Conservation (phyloP, 2,888 invertebrate species). For the Notocelia uddmanniana region DNA sequence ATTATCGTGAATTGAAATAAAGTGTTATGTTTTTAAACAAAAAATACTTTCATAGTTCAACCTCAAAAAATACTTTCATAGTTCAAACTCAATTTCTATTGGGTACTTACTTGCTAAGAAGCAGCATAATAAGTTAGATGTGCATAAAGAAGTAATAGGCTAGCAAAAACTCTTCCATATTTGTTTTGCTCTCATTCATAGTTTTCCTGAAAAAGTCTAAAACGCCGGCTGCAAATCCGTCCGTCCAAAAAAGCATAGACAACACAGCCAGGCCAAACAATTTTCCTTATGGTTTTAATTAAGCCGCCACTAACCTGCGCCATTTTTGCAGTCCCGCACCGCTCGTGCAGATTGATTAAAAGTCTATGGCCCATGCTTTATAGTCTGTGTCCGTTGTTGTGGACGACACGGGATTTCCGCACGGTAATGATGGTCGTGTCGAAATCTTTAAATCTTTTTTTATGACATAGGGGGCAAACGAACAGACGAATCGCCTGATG, state of each 20-base stretch:
- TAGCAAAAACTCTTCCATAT: neutral
- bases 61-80: too few species aligned
- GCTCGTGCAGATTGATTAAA: conserved; percentile 86
- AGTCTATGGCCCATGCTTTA: conserved; percentile 86
- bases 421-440: too few species aligned
- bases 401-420: conserved; percentile 47
- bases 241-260: conserved; percentile 68
- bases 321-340: conserved; percentile 83
- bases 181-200: neutral
- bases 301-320: conserved; percentile 77
- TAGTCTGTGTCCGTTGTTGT: conserved; percentile 64
- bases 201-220: conserved; percentile 33
- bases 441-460: too few species aligned
- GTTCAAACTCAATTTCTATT: too few species aligned
- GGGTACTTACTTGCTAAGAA: too few species aligned
- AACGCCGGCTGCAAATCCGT: conserved; percentile 52
- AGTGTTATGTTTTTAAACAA: too few species aligned
- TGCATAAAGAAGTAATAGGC: neutral
- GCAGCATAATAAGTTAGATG: neutral
- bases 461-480: too few species aligned
- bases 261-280: conserved; percentile 65
- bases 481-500: too few species aligned
- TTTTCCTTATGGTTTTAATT: conserved; percentile 87
- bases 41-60: too few species aligned
- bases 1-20: too few species aligned